Percentiles rank a stretch among this genome's conserved stretches.
phyloP scores from a whole-genome alignment of 1,140 invertebrate genomes.

The Mesaphorura yosii region DNA sequence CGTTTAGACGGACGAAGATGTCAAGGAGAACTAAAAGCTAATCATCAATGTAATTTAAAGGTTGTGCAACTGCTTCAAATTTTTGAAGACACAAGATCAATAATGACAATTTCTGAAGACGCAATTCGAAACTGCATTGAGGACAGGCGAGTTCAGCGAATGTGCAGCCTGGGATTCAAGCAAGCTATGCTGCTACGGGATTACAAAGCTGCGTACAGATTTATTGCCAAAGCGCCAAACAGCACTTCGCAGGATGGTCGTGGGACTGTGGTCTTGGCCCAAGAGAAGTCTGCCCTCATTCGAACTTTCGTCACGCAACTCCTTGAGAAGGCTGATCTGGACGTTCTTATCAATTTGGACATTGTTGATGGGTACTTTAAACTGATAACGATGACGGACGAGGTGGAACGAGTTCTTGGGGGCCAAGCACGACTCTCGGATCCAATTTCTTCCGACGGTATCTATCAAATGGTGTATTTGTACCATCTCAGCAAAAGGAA shows the following conservation, averaged over 20 bases:
- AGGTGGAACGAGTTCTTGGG: constrained; percentile 23
- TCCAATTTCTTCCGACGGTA: constrained; percentile 19
- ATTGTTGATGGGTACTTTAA: constrained; percentile 9
- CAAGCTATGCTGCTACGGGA: constrained; percentile 22
- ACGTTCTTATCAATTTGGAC: constrained; percentile 19
- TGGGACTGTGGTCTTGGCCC: not conserved
- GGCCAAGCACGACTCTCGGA: constrained; percentile 26
- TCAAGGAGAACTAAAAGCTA: no score
- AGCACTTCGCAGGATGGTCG: not conserved
- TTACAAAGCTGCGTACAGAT: constrained; percentile 22
- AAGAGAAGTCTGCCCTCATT: constrained; percentile 21
- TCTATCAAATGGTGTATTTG: constrained; percentile 28
- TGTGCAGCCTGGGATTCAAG: constrained; percentile 28
- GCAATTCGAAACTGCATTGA: no score
- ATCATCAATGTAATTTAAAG: no score
- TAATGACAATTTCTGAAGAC: no score
- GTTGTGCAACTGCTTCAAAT: no score
- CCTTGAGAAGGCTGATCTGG: constrained; percentile 16
- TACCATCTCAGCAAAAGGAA: constrained; percentile 22
- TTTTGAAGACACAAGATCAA: no score
- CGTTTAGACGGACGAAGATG: no score
- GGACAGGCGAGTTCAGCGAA: constrained; percentile 7
- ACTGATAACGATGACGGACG: constrained; percentile 12
- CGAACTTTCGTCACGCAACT: constrained; percentile 19
- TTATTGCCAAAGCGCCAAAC: constrained; percentile 17